Evolutionary conservation across 2,797 vertebrate species (phyloP), one percentile per base, ranked within the genome.

Genomic region (Cichlasoma orientale): DNA sequence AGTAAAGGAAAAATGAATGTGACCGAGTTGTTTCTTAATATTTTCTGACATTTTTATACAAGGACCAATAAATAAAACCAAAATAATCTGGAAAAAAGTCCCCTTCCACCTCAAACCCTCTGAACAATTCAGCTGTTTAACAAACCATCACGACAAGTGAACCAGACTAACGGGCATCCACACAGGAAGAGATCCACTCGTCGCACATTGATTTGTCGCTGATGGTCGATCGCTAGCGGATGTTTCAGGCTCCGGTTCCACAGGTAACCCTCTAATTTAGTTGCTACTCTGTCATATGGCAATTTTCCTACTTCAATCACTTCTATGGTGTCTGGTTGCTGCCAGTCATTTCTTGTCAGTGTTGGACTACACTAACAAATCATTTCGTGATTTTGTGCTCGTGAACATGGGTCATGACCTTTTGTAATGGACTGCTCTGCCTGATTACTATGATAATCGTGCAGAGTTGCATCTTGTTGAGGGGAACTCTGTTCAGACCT

Each of bases 41-140:
- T 44, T 63, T 44, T 13, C 0, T 6, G 38, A 25, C 21, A 63
- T 27, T 63, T 44, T 66, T 12, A 13, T 13, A 14, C 38, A 14
- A 4, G 12, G 12, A 13, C 2, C 38, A 41, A 13, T 41, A 1
- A 4, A 25, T 19, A 66, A 47, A 66, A 66, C 38, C 27, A 66
- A 66, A 12, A 66, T 27, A 18, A 27, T 47, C 27, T 66, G 0
- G 0, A 6, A 14, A 44, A 47, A 27, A 66, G 1, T 27, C 8
- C 0, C 0, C 38, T 14, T 0, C 18, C 61, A 47, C 16, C 3
- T 47, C 25, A 47, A 47, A 47, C 18, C 18, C 7, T 44, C 16
- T 19, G 9, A 66, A 23, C 16, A 66, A 66, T 47, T 66, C 14
- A 27, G 21, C 18, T 27, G 61, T 12, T 66, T 44, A 41, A 66